Evolutionary conservation across 2,113 vertebrate genomes (phyloP), one percentile per base, ranked within the genome.

Genomic region (Dissostichus mawsoni): DNA sequence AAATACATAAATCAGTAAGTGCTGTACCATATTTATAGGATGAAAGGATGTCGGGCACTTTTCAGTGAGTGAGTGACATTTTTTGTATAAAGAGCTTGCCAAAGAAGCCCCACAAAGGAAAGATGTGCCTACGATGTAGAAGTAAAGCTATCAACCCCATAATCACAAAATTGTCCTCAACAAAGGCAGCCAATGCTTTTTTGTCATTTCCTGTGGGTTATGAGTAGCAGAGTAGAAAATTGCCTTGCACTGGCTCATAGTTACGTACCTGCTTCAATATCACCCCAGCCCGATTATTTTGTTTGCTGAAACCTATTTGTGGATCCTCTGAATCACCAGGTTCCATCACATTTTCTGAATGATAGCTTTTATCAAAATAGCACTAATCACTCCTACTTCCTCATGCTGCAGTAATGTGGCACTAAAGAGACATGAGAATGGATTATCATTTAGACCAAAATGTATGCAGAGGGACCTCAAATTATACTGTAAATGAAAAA

Each of bases 181-280:
- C 80, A 86, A 83, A 88, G 73, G 82, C 70, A 72, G 82, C 77
- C 76, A 51, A 47, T 16, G 68, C 71, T 75, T 80, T 80, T 81
- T 70, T 79, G 75, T 85, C 51, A 89, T 87, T 87, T 86, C 72
- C 87, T 78, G 83, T 85, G 71, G 66, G 78, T 70, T 79, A 62
- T 68, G 86, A 87, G 86, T 74, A 81, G 79, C 74, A 25, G 84
- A 78, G 91, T 69, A 87, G 82, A 91, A 89, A 87, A 90, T 86
- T 84, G 79, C 58, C 83, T 69, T 73, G 84, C 80, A 76, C 20
- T 8, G 65, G 62, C 52, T 68, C 69, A 41, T 45, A 52, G 82
- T 53, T 68, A 50, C 41, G 13, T 65, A 76, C 56, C 82, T 76
- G 84, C 81, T 47, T 75, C 79, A 52, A 73, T 56, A 70, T 72